Evolutionary conservation across 2,888 invertebrate genomes (phyloP).

Genomic region (Morinoia aosen): DNA sequence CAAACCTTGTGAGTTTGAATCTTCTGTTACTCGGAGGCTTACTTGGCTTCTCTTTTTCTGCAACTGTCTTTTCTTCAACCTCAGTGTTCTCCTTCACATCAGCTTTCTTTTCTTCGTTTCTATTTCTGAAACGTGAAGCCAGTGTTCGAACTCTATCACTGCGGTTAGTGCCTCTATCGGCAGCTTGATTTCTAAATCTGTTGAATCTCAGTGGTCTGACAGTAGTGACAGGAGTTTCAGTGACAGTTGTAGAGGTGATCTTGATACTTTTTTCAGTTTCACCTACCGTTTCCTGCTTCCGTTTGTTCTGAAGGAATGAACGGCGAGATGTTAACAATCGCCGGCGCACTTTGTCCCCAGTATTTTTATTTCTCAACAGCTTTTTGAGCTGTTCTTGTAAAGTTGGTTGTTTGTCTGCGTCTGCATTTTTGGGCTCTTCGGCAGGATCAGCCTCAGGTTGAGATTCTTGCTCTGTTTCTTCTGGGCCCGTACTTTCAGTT

Average conservation of each 20-base stretch:
- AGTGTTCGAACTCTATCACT: conserved; percentile 25
- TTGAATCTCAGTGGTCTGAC: background rate
- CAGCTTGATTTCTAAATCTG: conserved; percentile 1
- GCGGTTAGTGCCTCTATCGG: background rate
- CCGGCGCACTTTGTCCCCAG: conserved; percentile 17
- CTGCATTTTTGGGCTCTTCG: background rate
- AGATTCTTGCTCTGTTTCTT: background rate
- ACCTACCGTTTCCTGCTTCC: background rate
- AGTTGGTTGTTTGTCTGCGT: background rate
- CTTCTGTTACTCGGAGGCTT: background rate
- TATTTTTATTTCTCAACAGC: conserved; percentile 21
- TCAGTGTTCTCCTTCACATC: background rate
- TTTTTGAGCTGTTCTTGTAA: conserved; percentile 31
- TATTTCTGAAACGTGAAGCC: conserved; percentile 31
- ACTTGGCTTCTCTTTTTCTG: background rate
- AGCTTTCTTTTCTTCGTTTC: background rate
- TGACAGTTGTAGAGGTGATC: background rate
- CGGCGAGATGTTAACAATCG: conserved; percentile 15
- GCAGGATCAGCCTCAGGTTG: background rate
- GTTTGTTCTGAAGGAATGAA: background rate
- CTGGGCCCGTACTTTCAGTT: background rate
- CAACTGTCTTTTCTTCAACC: background rate
- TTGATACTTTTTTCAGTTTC: background rate
- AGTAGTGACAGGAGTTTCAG: background rate
- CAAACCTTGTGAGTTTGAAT: conserved; percentile 14